phyloP scores from a whole-genome alignment of 1,140 invertebrate genomes.

The Drosophila melanica region DNA sequence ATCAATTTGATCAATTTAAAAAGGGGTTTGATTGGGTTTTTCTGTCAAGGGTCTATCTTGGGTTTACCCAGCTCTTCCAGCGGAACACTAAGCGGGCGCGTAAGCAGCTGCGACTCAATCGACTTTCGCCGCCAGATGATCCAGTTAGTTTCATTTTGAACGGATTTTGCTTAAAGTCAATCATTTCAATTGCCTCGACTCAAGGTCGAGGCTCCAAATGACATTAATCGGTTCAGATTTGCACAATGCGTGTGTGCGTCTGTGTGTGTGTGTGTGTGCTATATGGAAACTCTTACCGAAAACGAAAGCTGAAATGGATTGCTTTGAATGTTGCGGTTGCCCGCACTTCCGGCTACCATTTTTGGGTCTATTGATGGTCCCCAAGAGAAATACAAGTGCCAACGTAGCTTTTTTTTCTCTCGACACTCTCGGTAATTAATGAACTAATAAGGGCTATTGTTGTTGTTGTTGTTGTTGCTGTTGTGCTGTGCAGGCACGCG shows the following conservation, averaged over 20 bases:
- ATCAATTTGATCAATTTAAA: neutral
- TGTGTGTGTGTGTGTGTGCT: neutral
- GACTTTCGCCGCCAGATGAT: slow-evolving; percentile 57
- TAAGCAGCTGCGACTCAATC: slow-evolving; percentile 72
- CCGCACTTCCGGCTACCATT: slow-evolving; percentile 75
- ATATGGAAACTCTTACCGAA: slow-evolving; percentile 63
- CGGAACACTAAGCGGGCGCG: slow-evolving; percentile 78
- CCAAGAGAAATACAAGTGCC: neutral
- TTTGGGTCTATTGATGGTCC: neutral
- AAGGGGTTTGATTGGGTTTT: neutral
- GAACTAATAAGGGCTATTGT: slow-evolving; percentile 59
- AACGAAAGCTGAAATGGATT: slow-evolving; percentile 76
- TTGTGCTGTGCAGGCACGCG: slow-evolving; percentile 47
- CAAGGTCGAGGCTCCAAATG: slow-evolving; percentile 52
- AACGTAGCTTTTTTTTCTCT: slow-evolving; percentile 1
- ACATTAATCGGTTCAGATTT: neutral
- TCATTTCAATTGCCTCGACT: slow-evolving; percentile 57
- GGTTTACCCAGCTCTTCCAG: slow-evolving; percentile 82
- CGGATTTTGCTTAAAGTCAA: slow-evolving; percentile 82
- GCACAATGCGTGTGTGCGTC: neutral
- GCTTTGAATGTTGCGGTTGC: slow-evolving; percentile 47
- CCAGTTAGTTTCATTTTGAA: slow-evolving; percentile 79
- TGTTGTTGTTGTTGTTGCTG: slow-evolving; percentile 18
- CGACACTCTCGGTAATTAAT: slow-evolving; percentile 30
- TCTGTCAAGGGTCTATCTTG: neutral